Conservation (phyloP, 1,140 invertebrate species). For the Anoplophora glabripennis region DNA sequence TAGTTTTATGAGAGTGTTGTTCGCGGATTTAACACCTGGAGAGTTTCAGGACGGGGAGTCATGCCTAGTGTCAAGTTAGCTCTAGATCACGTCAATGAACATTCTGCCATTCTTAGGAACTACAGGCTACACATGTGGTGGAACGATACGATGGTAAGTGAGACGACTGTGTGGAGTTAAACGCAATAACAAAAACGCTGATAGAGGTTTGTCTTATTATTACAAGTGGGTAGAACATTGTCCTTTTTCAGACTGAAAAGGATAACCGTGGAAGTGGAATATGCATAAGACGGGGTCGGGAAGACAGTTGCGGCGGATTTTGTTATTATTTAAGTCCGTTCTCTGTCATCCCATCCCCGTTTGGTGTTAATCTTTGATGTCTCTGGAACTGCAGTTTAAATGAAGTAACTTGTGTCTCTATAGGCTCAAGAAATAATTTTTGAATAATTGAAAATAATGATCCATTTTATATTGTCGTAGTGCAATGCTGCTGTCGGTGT, state of each 20-base stretch:
- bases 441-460: too few relatives aligned
- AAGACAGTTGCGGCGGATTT: constrained; percentile 67
- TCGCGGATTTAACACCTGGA: too few relatives aligned
- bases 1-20: too few relatives aligned
- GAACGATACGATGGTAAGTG: constrained; percentile 87
- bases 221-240: neutral
- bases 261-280: neutral
- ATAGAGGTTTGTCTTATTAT: too few relatives aligned
- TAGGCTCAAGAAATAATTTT: neutral
- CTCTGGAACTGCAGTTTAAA: neutral
- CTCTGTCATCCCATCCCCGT: constrained; percentile 59
- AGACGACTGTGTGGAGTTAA: neutral
- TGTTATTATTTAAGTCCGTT: constrained; percentile 54
- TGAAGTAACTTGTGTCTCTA: neutral
- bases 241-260: neutral
- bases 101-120: constrained; percentile 75
- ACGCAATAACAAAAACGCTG: too few relatives aligned
- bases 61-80: constrained; percentile 91
- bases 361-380: constrained; percentile 5
- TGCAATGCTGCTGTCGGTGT: constrained; percentile 98
- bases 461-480: constrained; percentile 65
- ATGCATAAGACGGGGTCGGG: constrained; percentile 51
- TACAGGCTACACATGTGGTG: constrained; percentile 90
- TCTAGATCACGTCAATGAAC: constrained; percentile 89
- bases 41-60: constrained; percentile 74